phyloP scores from a whole-genome alignment of 2,797 vertebrate genomes.

The Phataginus tetradactyla region DNA sequence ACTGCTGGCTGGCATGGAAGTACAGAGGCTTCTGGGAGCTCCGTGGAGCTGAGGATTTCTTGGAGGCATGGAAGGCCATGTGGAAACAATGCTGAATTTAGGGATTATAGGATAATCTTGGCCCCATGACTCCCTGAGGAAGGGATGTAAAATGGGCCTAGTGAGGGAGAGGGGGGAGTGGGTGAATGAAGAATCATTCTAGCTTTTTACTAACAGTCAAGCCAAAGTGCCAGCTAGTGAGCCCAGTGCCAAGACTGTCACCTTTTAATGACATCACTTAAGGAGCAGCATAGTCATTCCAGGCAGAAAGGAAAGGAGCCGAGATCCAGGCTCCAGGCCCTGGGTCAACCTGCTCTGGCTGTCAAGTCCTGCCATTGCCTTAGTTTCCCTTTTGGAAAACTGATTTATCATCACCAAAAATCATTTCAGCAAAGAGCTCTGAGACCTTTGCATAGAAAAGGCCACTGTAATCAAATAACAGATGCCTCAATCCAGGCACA shows the following conservation, averaged over 20 bases:
- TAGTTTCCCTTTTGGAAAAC: slow-evolving; percentile 66
- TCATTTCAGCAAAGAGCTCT: slow-evolving; percentile 51
- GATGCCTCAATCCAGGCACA: slow-evolving; percentile 44
- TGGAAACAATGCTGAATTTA: slow-evolving; percentile 71
- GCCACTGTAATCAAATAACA: slow-evolving; percentile 61
- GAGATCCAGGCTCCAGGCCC: slow-evolving; percentile 1
- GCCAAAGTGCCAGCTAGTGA: neutral
- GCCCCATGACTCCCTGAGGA: slow-evolving; percentile 58
- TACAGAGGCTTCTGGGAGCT: slow-evolving; percentile 53
- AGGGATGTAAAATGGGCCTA: slow-evolving; percentile 52
- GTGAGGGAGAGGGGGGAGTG: neutral
- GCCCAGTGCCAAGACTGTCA: neutral
- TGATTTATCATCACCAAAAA: slow-evolving; percentile 57
- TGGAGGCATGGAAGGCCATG: slow-evolving; percentile 56
- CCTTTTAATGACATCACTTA: neutral
- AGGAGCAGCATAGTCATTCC: slow-evolving; percentile 16
- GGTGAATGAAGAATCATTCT: neutral
- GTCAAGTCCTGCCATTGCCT: slow-evolving; percentile 29
- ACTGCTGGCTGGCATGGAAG: slow-evolving; percentile 49
- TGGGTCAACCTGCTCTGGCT: slow-evolving; percentile 12
- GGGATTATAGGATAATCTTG: slow-evolving; percentile 79
- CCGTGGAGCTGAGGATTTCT: slow-evolving; percentile 49
- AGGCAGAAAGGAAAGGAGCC: slow-evolving; percentile 30
- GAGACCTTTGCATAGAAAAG: slow-evolving; percentile 57
- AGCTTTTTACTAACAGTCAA: slow-evolving; percentile 25